A percentile compares a stretch with the other conserved stretches of the same genome.
Evolutionary conservation across 2,113 vertebrate species (phyloP).

Genomic region (Conger conger): DNA sequence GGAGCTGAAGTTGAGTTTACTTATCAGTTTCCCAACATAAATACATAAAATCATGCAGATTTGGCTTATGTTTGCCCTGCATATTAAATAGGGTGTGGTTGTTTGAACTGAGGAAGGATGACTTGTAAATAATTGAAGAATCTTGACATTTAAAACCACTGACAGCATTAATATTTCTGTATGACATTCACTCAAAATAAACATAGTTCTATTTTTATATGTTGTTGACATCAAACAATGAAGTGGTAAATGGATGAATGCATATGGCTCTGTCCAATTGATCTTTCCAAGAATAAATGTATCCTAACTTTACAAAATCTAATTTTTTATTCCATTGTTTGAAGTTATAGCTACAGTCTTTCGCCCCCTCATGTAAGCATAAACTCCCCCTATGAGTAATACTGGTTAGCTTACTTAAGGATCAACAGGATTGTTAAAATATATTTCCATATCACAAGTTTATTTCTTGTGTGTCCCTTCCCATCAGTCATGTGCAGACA

Average conservation of each 20-base stretch:
- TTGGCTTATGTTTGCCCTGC: slow-evolving; percentile 4
- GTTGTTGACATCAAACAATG: no score
- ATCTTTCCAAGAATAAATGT: not conserved
- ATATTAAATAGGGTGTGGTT: not conserved
- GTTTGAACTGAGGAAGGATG: not conserved
- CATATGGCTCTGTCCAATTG: not conserved
- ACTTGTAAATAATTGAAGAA: not conserved
- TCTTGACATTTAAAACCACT: not conserved
- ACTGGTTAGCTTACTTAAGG: not conserved
- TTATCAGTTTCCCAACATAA: not conserved
- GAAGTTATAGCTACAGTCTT: not conserved
- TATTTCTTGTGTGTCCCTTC: no score
- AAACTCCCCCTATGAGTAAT: not conserved
- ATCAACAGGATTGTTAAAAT: not conserved
- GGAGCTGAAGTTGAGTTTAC: no score
- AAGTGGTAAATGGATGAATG: not conserved
- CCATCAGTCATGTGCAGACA: no score
- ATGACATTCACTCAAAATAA: not conserved
- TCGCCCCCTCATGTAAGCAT: not conserved
- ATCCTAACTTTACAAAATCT: not conserved
- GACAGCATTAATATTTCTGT: not conserved
- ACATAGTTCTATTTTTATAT: not conserved
- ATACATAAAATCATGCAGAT: not conserved
- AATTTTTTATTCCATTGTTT: not conserved
- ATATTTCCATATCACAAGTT: not conserved